These are phyloP conservation scores for Amphiprion ocellaris DNA, from an alignment of 2,113 vertebrate species.

Conservation along the genomic window DNA sequence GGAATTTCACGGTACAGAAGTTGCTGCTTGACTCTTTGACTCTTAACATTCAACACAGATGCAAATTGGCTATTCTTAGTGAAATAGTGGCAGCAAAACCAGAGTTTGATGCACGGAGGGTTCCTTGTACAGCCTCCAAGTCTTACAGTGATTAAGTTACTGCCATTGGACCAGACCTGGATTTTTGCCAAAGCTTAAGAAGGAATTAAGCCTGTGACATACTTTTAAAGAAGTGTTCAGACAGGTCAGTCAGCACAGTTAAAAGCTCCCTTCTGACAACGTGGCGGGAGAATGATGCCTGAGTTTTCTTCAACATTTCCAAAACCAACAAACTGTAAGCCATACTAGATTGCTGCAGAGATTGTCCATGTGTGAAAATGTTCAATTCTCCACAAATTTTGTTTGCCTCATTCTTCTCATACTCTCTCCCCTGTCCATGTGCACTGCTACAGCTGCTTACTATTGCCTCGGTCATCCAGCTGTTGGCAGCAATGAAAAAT, in stretches of 20 bases:
- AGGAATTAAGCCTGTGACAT: conserved; percentile 12
- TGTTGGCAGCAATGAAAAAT: conserved; percentile 31
- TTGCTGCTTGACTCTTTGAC: conserved; percentile 42
- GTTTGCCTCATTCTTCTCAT: conserved; percentile 58
- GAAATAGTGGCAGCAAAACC: conserved; percentile 5
- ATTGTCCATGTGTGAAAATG: conserved; percentile 48
- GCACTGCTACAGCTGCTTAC: conserved; percentile 45
- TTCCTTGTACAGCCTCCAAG: background rate
- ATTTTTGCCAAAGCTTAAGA: conserved; percentile 5
- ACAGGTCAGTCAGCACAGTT: background rate
- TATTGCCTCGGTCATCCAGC: conserved; percentile 35
- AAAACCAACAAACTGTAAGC: conserved; percentile 35
- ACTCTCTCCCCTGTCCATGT: conserved; percentile 1
- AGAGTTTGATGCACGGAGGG: conserved; percentile 11
- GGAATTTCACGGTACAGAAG: conserved; percentile 49
- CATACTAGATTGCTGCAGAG: conserved; percentile 17
- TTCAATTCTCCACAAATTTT: conserved; percentile 24
- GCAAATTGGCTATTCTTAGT: conserved; percentile 19
- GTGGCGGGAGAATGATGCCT: background rate
- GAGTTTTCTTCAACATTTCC: conserved; percentile 25
- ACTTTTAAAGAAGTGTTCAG: conserved; percentile 27
- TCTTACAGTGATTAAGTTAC: conserved; percentile 19
- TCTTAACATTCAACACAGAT: conserved; percentile 43
- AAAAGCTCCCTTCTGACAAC: conserved; percentile 15
- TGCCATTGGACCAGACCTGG: background rate